Evolutionary conservation across 2,797 vertebrate genomes (phyloP).

Genomic region (Malacoraja senta): DNA sequence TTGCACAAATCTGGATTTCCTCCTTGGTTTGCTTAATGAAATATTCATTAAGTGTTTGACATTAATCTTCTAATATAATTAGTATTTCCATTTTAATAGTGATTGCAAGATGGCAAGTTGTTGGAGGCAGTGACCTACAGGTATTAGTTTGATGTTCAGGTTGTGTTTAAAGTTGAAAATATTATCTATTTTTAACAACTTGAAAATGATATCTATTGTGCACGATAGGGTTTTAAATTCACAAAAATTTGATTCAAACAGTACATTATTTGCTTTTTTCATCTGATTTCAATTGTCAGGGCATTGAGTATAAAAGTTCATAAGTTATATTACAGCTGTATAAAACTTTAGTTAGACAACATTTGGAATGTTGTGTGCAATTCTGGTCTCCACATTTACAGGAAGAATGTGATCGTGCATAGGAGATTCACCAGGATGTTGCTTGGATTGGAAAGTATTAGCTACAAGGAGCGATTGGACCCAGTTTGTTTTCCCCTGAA

Average conservation of each 20-base stretch:
- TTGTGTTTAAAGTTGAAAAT: conserved; percentile 2
- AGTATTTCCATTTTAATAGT: neutral
- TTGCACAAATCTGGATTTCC: neutral
- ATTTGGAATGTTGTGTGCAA: too few relatives aligned
- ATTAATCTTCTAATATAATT: neutral
- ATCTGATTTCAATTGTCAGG: too few relatives aligned
- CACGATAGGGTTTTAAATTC: neutral
- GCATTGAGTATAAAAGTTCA: too few relatives aligned
- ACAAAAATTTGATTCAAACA: neutral
- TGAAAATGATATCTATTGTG: neutral
- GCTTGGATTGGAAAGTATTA: too few relatives aligned
- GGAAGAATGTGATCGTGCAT: too few relatives aligned
- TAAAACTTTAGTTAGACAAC: too few relatives aligned
- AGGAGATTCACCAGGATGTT: too few relatives aligned
- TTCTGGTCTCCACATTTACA: too few relatives aligned
- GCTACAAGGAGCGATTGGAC: too few relatives aligned
- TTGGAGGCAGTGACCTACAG: neutral
- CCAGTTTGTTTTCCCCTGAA: too few relatives aligned
- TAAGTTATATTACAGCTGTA: too few relatives aligned
- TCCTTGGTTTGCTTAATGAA: neutral
- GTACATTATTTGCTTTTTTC: neutral
- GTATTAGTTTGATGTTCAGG: neutral
- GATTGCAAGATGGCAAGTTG: neutral
- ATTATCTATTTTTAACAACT: neutral
- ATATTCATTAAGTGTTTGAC: too few relatives aligned